These are phyloP conservation scores for Laothoe populi DNA, from an alignment of 2,888 invertebrate species.

Conservation along the genomic window DNA sequence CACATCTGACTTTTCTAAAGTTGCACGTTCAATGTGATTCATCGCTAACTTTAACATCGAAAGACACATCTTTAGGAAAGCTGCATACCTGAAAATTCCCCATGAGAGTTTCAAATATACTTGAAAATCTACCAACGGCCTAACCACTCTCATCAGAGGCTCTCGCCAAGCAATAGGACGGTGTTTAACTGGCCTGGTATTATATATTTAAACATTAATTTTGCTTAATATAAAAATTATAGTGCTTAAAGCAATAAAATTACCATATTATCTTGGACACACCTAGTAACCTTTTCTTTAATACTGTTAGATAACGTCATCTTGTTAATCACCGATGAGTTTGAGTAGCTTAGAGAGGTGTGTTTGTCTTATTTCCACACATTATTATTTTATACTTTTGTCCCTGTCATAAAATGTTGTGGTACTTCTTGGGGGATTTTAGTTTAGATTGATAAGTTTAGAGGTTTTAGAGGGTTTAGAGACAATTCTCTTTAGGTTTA, in stretches of 20 bases:
- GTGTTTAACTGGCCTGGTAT: no score
- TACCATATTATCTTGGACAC: conserved; percentile 34
- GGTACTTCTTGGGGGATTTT: not conserved
- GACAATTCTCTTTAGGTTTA: no score
- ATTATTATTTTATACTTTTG: not conserved
- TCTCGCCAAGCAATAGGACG: no score
- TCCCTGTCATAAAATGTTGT: not conserved
- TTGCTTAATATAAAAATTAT: conserved; percentile 15
- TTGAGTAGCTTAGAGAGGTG: not conserved
- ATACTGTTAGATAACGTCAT: conserved; percentile 38
- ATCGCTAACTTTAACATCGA: no score
- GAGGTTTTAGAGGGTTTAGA: no score
- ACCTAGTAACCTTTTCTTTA: conserved; percentile 40
- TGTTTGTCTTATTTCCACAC: not conserved
- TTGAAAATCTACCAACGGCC: no score
- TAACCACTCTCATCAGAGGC: no score
- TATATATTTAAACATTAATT: conserved; percentile 15
- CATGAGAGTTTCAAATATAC: no score
- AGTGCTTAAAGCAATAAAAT: conserved; percentile 31
- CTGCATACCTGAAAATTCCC: no score
- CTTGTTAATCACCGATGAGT: not conserved
- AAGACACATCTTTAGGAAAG: no score
- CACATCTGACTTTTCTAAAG: no score
- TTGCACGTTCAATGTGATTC: no score
- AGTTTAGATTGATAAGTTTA: not conserved